Evolutionary conservation across 2,113 vertebrate species (phyloP).

Genomic region (Dipodomys ordii): DNA sequence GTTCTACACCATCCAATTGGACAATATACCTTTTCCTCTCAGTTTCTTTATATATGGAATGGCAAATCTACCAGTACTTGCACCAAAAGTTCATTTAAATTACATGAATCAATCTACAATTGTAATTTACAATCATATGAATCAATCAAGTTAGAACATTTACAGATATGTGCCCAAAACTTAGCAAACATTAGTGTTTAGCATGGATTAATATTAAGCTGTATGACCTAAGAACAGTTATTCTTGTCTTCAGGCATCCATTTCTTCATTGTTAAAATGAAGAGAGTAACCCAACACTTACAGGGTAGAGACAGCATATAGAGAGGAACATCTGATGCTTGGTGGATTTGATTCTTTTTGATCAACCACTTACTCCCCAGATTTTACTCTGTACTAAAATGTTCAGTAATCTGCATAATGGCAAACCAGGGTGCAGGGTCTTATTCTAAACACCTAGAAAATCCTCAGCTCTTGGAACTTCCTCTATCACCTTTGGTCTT

Average conservation of each 20-base stretch:
- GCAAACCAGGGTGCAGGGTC: background rate
- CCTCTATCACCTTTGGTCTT: background rate
- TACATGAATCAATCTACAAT: background rate
- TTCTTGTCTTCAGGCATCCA: background rate
- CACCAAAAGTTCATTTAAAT: background rate
- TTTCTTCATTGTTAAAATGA: background rate
- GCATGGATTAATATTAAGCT: background rate
- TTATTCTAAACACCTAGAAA: background rate
- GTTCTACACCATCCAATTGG: background rate
- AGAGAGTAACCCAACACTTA: background rate
- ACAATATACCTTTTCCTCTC: background rate
- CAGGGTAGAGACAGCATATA: background rate
- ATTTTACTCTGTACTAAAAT: constrained; percentile 1
- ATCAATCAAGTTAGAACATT: background rate
- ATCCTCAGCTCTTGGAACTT: background rate
- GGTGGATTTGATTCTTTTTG: background rate
- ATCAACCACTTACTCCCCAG: background rate
- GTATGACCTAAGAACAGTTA: background rate
- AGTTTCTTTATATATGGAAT: background rate
- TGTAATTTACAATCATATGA: too few species aligned
- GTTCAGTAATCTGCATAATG: background rate
- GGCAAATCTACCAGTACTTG: background rate
- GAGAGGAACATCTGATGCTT: background rate
- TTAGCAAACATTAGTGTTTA: background rate
- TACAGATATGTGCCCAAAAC: background rate